A percentile compares a stretch with the other conserved stretches of the same genome.
phyloP scores from a whole-genome alignment of 2,888 invertebrate genomes.

The Spilosoma lubricipeda region DNA sequence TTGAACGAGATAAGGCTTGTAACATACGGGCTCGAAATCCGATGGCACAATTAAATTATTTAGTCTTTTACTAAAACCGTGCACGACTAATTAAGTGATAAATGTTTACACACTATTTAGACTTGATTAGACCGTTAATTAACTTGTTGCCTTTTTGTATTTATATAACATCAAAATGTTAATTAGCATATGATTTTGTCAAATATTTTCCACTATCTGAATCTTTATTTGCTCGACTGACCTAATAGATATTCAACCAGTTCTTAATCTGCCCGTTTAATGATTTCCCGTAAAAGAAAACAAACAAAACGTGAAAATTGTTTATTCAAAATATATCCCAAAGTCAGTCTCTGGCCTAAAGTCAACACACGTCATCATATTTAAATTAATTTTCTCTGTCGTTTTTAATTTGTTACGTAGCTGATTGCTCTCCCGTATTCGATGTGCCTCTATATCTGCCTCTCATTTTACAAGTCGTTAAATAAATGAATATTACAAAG shows the following conservation, averaged over 20 bases:
- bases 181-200: too few species aligned
- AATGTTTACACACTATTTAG: not conserved
- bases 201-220: too few species aligned
- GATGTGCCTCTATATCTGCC: conserved; percentile 28
- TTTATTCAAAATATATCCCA: conserved; percentile 3
- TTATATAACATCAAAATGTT: too few species aligned
- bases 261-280: not conserved
- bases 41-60: not conserved
- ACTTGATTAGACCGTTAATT: not conserved
- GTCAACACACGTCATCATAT: conserved; percentile 22
- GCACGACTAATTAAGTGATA: not conserved
- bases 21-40: conserved; percentile 24
- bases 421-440: conserved; percentile 37
- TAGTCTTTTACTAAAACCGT: not conserved
- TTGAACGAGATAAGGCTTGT: conserved; percentile 29
- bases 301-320: not conserved
- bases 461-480: conserved; percentile 37
- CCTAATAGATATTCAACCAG: not conserved
- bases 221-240: not conserved
- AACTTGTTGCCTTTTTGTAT: not conserved
- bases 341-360: conserved; percentile 19
- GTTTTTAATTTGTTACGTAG: conserved; percentile 43
- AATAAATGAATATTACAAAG: conserved; percentile 32
- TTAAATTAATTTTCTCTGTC: conserved; percentile 29
- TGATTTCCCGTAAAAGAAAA: not conserved